These are phyloP conservation scores for Rhinichthys klamathensis DNA, from an alignment of 2,113 vertebrate species.

Conservation along the genomic window DNA sequence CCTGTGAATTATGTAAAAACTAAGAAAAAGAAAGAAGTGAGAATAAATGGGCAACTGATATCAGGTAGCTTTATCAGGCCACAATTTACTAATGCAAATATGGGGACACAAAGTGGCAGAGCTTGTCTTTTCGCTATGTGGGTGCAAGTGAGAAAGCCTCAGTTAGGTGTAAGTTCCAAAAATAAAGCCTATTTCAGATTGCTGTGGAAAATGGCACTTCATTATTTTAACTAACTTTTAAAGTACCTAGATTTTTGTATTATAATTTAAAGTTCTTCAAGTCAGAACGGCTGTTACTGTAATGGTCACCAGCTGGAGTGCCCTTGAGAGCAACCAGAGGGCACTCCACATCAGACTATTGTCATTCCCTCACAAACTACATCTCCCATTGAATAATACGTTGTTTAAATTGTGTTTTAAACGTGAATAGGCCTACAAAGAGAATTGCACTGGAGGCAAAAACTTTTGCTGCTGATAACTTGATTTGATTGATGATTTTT, in stretches of 20 bases:
- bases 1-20: not conserved
- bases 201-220: not conserved
- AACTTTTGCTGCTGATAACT: no score
- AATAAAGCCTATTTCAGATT: not conserved
- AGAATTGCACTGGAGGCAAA: no score
- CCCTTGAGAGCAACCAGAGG: no score
- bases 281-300: not conserved
- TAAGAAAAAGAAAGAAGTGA: not conserved
- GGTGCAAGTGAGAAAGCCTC: not conserved
- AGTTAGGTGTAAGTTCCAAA: not conserved
- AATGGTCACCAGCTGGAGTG: no score
- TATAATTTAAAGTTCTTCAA: not conserved
- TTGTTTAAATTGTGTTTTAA: no score
- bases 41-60: not conserved
- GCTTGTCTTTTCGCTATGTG: not conserved
- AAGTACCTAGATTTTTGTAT: not conserved
- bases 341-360: no score
- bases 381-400: no score
- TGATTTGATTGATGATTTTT: no score
- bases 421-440: no score
- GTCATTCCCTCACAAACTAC: no score
- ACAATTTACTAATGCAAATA: not conserved
- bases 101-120: not conserved
- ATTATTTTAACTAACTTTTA: not conserved
- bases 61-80: not conserved